These are phyloP conservation scores for Mythimna vitellina DNA, from an alignment of 2,888 invertebrate species.

Conservation along the genomic window DNA sequence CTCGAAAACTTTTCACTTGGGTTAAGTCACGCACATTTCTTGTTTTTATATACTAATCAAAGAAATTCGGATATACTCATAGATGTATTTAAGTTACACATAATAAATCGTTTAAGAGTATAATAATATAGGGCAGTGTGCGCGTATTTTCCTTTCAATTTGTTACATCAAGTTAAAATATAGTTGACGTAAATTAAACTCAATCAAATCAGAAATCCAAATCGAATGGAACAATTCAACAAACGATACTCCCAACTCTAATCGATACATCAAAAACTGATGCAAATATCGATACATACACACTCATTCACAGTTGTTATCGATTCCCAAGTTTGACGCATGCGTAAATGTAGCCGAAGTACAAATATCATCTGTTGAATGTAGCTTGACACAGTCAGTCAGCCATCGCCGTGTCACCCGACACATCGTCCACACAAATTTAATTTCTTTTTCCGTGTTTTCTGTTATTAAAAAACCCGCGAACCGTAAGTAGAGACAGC, in stretches of 20 bases:
- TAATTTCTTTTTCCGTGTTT: constrained; percentile 76
- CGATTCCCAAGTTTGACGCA: constrained; percentile 82
- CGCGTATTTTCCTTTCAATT: not conserved
- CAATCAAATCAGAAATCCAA: not conserved
- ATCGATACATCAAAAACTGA: constrained; percentile 51
- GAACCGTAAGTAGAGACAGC: constrained; percentile 64
- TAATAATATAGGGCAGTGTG: not conserved
- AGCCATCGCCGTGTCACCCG: constrained; percentile 80
- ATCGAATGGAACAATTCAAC: constrained; percentile 11
- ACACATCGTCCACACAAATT: constrained; percentile 73
- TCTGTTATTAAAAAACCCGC: constrained; percentile 66
- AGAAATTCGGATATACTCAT: not conserved
- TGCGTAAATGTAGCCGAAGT: constrained; percentile 74
- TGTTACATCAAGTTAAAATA: not conserved
- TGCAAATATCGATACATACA: constrained; percentile 52
- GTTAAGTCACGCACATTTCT: not conserved
- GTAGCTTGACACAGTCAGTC: constrained; percentile 75
- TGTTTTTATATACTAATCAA: not conserved
- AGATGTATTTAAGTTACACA: not conserved
- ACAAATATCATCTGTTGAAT: constrained; percentile 88
- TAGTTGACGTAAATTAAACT: not conserved
- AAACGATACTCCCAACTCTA: constrained; percentile 8
- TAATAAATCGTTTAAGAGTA: not conserved
- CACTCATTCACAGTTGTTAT: constrained; percentile 69
- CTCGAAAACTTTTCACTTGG: not conserved